Base-by-base conservation (phyloP, 2,888 invertebrate genomes). In the Aelia acuminata region DNA sequence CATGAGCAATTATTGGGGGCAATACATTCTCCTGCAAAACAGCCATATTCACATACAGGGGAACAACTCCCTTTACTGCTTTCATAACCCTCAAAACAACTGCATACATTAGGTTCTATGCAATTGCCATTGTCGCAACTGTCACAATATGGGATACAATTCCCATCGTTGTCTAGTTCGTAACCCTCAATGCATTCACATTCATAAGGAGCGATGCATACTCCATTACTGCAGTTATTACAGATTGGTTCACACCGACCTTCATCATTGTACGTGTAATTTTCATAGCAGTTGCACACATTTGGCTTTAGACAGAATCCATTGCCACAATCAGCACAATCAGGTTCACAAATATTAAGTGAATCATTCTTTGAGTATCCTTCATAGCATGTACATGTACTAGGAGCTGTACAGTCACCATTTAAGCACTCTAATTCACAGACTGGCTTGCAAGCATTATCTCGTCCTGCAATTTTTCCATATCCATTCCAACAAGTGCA, bases 1-100 rank as follows among this genome's bases (percentile, higher is more conserved):
- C 90, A 90, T 39, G 88, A 70, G 50, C 90, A 90, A 11, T 88
- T 88, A 39, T 90, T 89, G 31, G 89, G 89, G n/a, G 85, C 84
- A 22, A 88, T 80, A 49, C 90, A 90, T 49, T 57, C 57, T 10
- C 89, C 89, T 49, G 87, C 89, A 47, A 84, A 49, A 86, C 90
- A 90, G 0, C 48, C 80, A 20, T 85, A 26, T 13, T 85, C 63
- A 48, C 90, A 90, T 18, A 84, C 15, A n/a, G 90, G 88, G 1
- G 70, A 11, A 75, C 90, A 90, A 26, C 75, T 63, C 53, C n/a
- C 43, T 22, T 39, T 31, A n/a, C 3, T 26, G 26, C n/a, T 87
- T 49, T 84, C 11, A 57, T 88, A 88, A 43, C 89, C 89, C 4
- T 57, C 31, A 43, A 47, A 48, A 47, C 89, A 89, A 8, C 35